Base-by-base conservation (phyloP, 2,113 vertebrate genomes). In the Cyprinus carpio region DNA sequence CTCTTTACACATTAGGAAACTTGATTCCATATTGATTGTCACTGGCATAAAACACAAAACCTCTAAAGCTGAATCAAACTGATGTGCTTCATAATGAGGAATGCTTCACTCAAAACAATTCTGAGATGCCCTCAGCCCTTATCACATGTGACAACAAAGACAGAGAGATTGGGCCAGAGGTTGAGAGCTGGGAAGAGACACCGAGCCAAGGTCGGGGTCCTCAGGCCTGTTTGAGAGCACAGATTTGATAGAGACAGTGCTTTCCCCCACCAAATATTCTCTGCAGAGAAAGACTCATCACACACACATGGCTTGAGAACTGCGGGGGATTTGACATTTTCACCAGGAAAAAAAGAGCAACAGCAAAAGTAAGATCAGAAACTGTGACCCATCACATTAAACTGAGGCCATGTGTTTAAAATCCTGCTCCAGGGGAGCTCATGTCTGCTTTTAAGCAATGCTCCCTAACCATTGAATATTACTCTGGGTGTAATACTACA, bases 291-390 rank as follows among this genome's bases (percentile, higher is more conserved):
- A 34, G 64, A 67, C 15, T 67, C 29, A 56, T 77, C 75, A 20
- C 49, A 77, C 23, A 75, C 75, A 77, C 49, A 4, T 77, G 49
- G 49, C 11, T 75, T 49, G 16, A 54, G 74, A 76, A 27, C 46
- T 54, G 25, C 4, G 1, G 49, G 49, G 75, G 16, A 54, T 76
- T 76, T 76, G 27, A 76, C 49, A 77, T 31, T 77, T 77, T 54
- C 46, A 18, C 15, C 46, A 29, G 27, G 27, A 77, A 20, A 56
- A 56, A 76, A 77, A 8, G 1, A 51, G 74, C 13, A 34, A 31
- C 27, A 77, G 27, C 6, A 31, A 56, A 76, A 46, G 10, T 43
- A 43, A 58, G 51, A 77, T 77, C 20, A 37, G 8, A 37, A 37
- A 58, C 51, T 58, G 29, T 11, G 51, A 34, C 29, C 29, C 51